These are phyloP conservation scores for Trogon surrucura DNA, from an alignment of 2,113 vertebrate genomes.

Conservation along the genomic window DNA sequence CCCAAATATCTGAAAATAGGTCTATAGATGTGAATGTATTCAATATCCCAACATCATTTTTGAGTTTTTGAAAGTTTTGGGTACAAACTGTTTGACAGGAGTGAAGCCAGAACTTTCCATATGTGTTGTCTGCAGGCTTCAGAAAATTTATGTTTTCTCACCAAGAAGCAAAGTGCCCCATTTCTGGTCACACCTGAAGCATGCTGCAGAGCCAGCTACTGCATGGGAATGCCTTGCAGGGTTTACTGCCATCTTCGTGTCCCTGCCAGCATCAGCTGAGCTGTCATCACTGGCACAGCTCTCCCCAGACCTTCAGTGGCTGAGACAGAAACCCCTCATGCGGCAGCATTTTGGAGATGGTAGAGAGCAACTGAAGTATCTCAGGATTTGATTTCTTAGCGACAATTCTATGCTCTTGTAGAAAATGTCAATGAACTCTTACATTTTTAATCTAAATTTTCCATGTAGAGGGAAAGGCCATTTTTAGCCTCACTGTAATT, in stretches of 20 bases:
- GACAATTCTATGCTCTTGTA: not conserved
- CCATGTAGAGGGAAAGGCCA: not conserved
- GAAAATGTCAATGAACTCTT: conserved; percentile 29
- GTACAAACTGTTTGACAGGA: not conserved
- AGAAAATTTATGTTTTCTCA: not conserved
- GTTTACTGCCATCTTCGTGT: not conserved
- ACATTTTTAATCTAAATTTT: conserved; percentile 36
- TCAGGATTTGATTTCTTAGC: not conserved
- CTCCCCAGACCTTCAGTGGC: not conserved
- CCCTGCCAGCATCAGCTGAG: not conserved
- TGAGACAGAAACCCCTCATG: not conserved
- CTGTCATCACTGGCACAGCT: not conserved
- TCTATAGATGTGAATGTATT: not conserved
- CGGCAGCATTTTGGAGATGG: fast-evolving
- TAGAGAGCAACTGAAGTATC: not conserved
- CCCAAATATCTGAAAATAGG: not conserved
- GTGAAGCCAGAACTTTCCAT: not conserved
- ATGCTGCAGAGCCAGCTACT: not conserved
- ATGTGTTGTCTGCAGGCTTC: not conserved
- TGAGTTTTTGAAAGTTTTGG: not conserved
- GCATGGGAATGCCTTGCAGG: fast-evolving
- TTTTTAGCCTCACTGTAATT: conserved; percentile 29
- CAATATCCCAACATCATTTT: not conserved
- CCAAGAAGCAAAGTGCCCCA: not conserved
- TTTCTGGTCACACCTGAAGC: not conserved